Evolutionary conservation across 2,113 vertebrate species (phyloP), one percentile per base, ranked within the genome.

Genomic region (Fulica atra): DNA sequence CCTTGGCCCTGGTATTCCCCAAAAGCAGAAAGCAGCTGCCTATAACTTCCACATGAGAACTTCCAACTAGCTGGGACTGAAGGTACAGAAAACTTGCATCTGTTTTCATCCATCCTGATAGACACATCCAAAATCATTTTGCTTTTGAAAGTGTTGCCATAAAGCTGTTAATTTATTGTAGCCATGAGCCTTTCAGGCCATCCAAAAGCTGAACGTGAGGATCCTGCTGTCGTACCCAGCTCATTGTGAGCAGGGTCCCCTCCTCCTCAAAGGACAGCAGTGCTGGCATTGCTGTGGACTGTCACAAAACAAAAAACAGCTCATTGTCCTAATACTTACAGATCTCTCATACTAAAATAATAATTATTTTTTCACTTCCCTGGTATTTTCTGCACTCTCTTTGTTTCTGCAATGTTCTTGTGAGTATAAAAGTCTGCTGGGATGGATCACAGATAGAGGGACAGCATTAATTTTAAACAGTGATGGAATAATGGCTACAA

Each of bases 21-120:
- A 46, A 85, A 92, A 95, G 86, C 89, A 81, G 89, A 91, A 89
- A 89, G 61, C 70, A 91, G 84, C 65, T 93, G 48, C 57, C 73
- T 91, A 35, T 48, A 57, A 76, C 70, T 71, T 91, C 69, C 73
- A 79, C 65, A 87, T 33, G 73, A 85, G 73, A 96, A 96, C 93
- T 92, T 91, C 80, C 70, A 86, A 36, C 77, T 36, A 89, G 73
- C 69, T 1, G 0, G 44, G 38, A 53, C 53, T 46, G 44, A 87
- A 76, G 44, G 73, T 78, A 92, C 35, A 66, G 69, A 79, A 91
- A 91, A 57, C 46, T 78, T 65, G 29, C 35, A 65, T 79, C 51
- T 91, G 44, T 87, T 95, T 91, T 64, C 89, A 87, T 76, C 77
- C 70, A 31, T 40, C 50, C 85, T 93, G 92, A 92, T 1, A 88